Conservation (phyloP, 2,888 invertebrate species). For the Drosophila buzzatii region DNA sequence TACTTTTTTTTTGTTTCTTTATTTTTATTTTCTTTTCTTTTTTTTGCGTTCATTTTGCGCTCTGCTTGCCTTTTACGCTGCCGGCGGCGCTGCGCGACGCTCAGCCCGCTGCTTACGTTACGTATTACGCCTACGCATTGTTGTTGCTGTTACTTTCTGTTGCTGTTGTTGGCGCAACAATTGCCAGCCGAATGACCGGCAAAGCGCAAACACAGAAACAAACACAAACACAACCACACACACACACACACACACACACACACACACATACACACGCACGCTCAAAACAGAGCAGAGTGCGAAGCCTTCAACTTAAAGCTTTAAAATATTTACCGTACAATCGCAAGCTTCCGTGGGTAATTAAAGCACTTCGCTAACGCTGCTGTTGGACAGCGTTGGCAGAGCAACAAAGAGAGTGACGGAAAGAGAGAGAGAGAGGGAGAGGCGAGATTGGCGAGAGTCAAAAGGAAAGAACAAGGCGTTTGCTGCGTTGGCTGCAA, state of each 20-base stretch:
- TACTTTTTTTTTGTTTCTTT: conserved; percentile 10
- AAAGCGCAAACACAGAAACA: conserved; percentile 11
- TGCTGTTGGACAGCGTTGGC: conserved; percentile 3
- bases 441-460: neutral
- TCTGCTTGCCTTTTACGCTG: conserved; percentile 15
- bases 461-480: neutral
- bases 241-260: conserved; percentile 7
- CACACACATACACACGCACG: conserved; percentile 6
- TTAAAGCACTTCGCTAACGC: conserved; percentile 39
- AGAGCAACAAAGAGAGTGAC: neutral
- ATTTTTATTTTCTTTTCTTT: conserved; percentile 2
- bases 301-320: conserved; percentile 47
- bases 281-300: conserved; percentile 1
- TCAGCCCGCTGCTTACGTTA: conserved; percentile 25
- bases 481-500: conserved; percentile 21
- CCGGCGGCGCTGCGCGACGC: conserved; percentile 10
- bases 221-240: conserved; percentile 7
- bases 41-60: conserved; percentile 10
- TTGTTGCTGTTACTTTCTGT: conserved; percentile 29
- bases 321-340: conserved; percentile 42
- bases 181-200: conserved; percentile 52
- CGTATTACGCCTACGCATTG: conserved; percentile 47
- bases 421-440: neutral
- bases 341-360: conserved; percentile 38
- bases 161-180: conserved; percentile 63